These are phyloP conservation scores for Drosophila tripunctata DNA, from an alignment of 2,888 invertebrate genomes.

Conservation along the genomic window DNA sequence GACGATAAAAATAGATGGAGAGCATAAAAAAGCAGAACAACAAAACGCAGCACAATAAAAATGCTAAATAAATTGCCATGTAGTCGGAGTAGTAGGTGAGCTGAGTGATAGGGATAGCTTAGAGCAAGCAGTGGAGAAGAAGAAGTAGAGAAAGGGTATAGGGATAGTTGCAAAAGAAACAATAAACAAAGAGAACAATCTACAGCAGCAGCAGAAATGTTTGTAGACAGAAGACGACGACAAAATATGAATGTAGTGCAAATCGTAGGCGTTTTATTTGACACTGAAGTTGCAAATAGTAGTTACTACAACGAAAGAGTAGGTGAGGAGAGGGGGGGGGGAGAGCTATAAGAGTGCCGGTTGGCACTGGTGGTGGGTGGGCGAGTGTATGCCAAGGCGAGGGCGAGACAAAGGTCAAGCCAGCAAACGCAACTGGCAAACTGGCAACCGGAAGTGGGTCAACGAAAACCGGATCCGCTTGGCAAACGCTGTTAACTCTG, in stretches of 20 bases:
- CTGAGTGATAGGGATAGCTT: conserved; percentile 21
- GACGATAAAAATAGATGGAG: conserved; percentile 56
- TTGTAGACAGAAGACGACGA: conserved; percentile 23
- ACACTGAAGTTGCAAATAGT: conserved; percentile 13
- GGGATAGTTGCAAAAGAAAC: conserved; percentile 44
- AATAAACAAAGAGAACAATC: conserved; percentile 52
- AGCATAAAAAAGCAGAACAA: conserved; percentile 57
- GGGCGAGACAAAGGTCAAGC: conserved; percentile 71
- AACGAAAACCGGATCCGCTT: conserved; percentile 81
- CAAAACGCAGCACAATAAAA: conserved; percentile 70
- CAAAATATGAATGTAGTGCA: conserved; percentile 73
- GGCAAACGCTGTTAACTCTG: conserved; percentile 37
- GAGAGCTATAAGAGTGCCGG: conserved; percentile 7
- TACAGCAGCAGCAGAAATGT: conserved; percentile 38
- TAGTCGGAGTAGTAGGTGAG: conserved; percentile 37
- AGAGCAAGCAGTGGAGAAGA: background rate
- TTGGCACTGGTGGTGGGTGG: conserved; percentile 51
- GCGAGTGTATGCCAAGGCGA: conserved; percentile 48
- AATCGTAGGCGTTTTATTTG: conserved; percentile 65
- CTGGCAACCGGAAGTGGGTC: conserved; percentile 81
- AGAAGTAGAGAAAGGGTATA: conserved; percentile 16
- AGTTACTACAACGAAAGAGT: background rate
- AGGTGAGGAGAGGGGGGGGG: conserved; percentile 16
- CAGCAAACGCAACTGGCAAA: conserved; percentile 53
- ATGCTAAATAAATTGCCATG: conserved; percentile 75